Evolutionary conservation across 2,888 invertebrate species (phyloP).

Genomic region (Hyposoter dolosus): DNA sequence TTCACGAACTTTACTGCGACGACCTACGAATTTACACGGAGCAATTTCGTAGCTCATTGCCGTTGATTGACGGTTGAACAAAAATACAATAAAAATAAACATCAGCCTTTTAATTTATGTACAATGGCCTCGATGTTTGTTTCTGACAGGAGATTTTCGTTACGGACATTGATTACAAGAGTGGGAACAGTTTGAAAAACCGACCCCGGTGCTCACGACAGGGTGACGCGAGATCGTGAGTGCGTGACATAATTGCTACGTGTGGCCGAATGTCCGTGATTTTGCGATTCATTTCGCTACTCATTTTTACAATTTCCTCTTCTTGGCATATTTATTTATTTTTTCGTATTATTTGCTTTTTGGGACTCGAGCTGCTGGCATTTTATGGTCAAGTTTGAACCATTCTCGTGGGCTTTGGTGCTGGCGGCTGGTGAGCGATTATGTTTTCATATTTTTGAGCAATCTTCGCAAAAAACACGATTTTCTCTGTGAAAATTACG

Average conservation of each 20-base stretch:
- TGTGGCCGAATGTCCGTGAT: conserved; percentile 47
- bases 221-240: conserved; percentile 24
- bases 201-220: background rate
- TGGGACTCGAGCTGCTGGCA: background rate
- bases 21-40: conserved; percentile 26
- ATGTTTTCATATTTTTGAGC: background rate
- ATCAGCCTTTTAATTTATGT: background rate
- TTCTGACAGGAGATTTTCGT: conserved; percentile 29
- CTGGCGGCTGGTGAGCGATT: background rate
- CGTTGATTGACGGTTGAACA: conserved; percentile 20
- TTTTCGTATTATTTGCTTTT: background rate
- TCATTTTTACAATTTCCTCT: background rate
- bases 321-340: background rate
- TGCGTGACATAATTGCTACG: conserved; percentile 18
- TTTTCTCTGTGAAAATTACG: background rate
- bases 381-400: background rate
- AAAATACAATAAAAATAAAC: conserved; percentile 14
- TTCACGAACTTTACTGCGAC: background rate
- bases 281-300: conserved; percentile 5
- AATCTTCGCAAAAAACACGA: background rate
- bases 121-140: background rate
- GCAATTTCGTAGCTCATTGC: conserved; percentile 58
- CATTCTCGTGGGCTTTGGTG: background rate
- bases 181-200: background rate
- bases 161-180: conserved; percentile 10